Conservation (phyloP, 2,797 vertebrate species). For the Prunella strophiata region DNA sequence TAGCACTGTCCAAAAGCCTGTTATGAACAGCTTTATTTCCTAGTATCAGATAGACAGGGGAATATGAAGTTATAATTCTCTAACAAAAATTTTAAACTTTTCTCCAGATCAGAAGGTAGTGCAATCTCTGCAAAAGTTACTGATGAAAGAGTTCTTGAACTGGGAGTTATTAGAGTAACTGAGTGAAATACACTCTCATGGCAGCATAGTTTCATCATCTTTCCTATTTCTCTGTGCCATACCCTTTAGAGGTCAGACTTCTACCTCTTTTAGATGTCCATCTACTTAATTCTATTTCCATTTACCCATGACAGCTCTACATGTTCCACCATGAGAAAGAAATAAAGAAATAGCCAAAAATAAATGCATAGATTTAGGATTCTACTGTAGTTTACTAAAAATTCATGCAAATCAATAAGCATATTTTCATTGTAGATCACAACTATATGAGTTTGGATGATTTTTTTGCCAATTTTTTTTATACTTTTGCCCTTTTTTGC, state of each 20-base stretch:
- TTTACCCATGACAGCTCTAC: neutral
- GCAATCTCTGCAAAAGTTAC: neutral
- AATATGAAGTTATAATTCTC: neutral
- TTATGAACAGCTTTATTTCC: neutral
- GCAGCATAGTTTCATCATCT: neutral
- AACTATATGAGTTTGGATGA: neutral
- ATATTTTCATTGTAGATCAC: neutral
- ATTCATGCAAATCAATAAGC: rapidly evolving
- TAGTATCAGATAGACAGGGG: neutral
- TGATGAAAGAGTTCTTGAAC: neutral
- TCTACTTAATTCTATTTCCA: neutral
- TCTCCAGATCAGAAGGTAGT: neutral
- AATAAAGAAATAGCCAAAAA: neutral
- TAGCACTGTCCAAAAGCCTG: neutral
- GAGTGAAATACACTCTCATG: neutral
- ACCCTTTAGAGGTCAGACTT: neutral
- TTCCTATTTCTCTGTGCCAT: neutral
- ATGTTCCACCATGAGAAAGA: neutral
- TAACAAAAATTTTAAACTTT: neutral
- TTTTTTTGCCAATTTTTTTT: neutral
- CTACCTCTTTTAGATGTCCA: neutral
- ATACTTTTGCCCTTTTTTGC: neutral
- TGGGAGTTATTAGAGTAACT: neutral
- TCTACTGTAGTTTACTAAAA: neutral
- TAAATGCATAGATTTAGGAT: neutral